Base-by-base conservation (phyloP, 2,113 vertebrate genomes). In the Vulpes vulpes region DNA sequence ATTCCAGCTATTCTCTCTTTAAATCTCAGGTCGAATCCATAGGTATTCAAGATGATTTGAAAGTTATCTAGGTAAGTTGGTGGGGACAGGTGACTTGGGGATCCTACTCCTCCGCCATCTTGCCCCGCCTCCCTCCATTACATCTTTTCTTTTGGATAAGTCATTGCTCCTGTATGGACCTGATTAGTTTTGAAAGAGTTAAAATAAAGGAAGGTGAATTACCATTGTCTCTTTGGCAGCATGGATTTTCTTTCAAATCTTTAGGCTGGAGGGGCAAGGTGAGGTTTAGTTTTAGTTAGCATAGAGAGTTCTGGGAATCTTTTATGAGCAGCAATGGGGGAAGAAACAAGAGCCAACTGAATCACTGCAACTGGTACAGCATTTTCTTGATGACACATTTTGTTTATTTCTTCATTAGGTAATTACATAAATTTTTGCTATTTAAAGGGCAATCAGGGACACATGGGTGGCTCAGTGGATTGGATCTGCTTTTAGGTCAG, bases 111-210 rank as follows among this genome's bases (percentile, higher is more conserved):
- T 43, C 43, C 1, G 7, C 43, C 7, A 43, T 43, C 7, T 43
- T 43, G 7, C 43, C 43, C 38, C 43, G 7, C 43, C 43, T 43
- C 43, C 43, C 7, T 43, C 43, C 43, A 43, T 43, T 43, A 43
- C 43, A 43, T 53, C 35, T 93, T 85, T 76, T 79, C 73, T 83
- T 79, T 82, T 27, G 23, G 57, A 64, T 57, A 64, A 23, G n/a
- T 78, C 79, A 86, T 87, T 81, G 22, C 49, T 94, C 57, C 71
- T 32, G 55, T 74, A 12, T 69, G 27, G 95, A 79, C 49, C 60
- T 86, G 79, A 91, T 86, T 89, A 82, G 60, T 82, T 95, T 78
- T 94, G 27, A 97, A 91, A 86, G 79, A 43, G 27, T 55, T 86
- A 30, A 92, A 95, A 89, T 85, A 60, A 82, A 88, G 30, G 11